Evolutionary conservation across 2,113 vertebrate species (phyloP).

Genomic region (Ameiurus melas): DNA sequence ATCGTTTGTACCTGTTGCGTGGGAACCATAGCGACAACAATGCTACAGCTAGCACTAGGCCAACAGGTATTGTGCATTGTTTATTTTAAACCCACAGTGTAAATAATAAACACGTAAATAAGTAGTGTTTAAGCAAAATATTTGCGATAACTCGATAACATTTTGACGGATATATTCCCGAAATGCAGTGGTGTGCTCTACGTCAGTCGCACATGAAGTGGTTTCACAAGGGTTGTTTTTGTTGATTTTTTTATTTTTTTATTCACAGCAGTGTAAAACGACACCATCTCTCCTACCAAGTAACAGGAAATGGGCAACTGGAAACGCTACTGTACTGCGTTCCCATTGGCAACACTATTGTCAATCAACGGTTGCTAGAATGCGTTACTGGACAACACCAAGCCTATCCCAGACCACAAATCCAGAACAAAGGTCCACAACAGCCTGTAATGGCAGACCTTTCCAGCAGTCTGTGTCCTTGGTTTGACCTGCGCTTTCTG

Average conservation of each 20-base stretch:
- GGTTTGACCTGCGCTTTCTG: slow-evolving; percentile 14
- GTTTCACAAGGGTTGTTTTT: neutral
- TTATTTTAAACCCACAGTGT: neutral
- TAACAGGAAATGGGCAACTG: neutral
- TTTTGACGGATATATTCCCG: neutral
- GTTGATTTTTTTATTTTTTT: neutral
- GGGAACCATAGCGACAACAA: neutral
- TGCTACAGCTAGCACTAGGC: neutral
- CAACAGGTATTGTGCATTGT: neutral
- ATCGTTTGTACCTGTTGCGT: neutral
- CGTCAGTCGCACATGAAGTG: neutral
- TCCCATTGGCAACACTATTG: neutral
- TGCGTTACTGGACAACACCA: neutral
- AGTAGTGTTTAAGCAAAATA: neutral
- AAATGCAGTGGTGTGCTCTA: neutral
- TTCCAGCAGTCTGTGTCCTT: neutral
- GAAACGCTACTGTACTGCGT: too few species aligned
- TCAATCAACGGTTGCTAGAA: neutral
- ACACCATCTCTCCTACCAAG: neutral
- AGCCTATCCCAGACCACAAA: neutral
- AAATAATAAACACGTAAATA: neutral
- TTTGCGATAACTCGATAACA: neutral
- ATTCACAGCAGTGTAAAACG: neutral
- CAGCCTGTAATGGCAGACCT: neutral
- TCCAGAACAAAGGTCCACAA: neutral